phyloP scores from a whole-genome alignment of 1,140 invertebrate species.

The Leptopilina clavipes region DNA sequence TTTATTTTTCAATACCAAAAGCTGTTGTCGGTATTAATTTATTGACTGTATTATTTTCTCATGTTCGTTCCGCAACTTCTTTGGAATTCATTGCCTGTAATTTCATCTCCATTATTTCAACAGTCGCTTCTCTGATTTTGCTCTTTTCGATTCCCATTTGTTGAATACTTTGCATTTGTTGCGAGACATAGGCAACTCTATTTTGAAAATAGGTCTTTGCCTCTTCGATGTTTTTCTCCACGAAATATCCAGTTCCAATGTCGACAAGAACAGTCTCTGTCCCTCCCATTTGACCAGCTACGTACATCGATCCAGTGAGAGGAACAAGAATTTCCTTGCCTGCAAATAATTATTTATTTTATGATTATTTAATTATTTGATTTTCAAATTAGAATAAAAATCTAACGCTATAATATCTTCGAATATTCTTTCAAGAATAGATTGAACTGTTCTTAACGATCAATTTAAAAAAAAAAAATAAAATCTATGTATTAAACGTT shows the following conservation, averaged over 20 bases:
- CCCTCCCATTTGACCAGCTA: conserved; percentile 89
- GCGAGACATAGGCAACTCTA: conserved; percentile 91
- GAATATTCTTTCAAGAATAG: too few relatives aligned
- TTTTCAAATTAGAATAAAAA: not conserved
- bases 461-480: too few relatives aligned
- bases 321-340: conserved; percentile 90
- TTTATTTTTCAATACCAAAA: conserved; percentile 12
- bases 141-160: conserved; percentile 88
- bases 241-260: conserved; percentile 96
- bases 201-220: conserved; percentile 95
- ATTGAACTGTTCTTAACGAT: too few relatives aligned
- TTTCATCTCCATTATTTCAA: conserved; percentile 83
- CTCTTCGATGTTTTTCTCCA: conserved; percentile 88
- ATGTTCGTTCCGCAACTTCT: conserved; percentile 51
- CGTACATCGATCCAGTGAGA: conserved; percentile 95
- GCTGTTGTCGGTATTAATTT: conserved; percentile 16
- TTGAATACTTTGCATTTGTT: conserved; percentile 96
- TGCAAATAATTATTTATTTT: conserved; percentile 46
- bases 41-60: conserved; percentile 37
- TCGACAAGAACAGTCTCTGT: conserved; percentile 91
- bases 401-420: too few relatives aligned
- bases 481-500: too few relatives aligned
- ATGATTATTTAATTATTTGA: not conserved
- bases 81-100: conserved; percentile 68
- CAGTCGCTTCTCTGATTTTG: conserved; percentile 87